Evolutionary conservation across 2,797 vertebrate species (phyloP).

Genomic region (Macroramphosus scolopax): DNA sequence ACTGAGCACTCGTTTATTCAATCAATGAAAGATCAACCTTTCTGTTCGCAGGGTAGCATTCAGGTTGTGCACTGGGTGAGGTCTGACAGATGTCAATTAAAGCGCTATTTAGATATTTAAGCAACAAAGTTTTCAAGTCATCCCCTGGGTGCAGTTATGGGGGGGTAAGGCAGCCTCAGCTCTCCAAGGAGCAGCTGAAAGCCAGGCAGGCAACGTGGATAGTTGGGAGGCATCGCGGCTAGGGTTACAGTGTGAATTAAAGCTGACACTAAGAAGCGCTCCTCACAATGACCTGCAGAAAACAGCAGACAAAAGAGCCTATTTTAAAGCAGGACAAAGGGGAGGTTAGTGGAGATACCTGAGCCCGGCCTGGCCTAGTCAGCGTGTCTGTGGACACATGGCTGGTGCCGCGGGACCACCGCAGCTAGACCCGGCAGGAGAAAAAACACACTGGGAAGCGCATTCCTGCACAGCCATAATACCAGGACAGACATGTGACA

Average conservation of each 20-base stretch:
- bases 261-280: constrained; percentile 89
- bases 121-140: constrained; percentile 76
- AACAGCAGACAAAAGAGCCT: constrained; percentile 82
- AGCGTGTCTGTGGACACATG: constrained; percentile 71
- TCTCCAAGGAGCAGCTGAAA: constrained; percentile 76
- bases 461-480: constrained; percentile 57
- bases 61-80: constrained; percentile 49
- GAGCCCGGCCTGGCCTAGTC: constrained; percentile 74
- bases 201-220: constrained; percentile 71
- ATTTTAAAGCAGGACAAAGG: constrained; percentile 85
- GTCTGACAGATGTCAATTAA: constrained; percentile 71
- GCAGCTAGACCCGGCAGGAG: constrained; percentile 41
- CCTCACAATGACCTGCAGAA: constrained; percentile 85
- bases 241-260: constrained; percentile 88
- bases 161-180: constrained; percentile 74
- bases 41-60: constrained; percentile 38
- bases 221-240: constrained; percentile 78
- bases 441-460: constrained; percentile 46
- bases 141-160: constrained; percentile 78
- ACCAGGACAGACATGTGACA: constrained; percentile 26
- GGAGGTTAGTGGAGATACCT: constrained; percentile 82
- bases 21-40: constrained; percentile 5
- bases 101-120: constrained; percentile 82
- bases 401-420: constrained; percentile 67
- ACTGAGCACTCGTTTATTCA: too few relatives aligned